Base-by-base conservation (phyloP, 92 coral and sea anemone genomes). In the Pocillopora grandis region DNA sequence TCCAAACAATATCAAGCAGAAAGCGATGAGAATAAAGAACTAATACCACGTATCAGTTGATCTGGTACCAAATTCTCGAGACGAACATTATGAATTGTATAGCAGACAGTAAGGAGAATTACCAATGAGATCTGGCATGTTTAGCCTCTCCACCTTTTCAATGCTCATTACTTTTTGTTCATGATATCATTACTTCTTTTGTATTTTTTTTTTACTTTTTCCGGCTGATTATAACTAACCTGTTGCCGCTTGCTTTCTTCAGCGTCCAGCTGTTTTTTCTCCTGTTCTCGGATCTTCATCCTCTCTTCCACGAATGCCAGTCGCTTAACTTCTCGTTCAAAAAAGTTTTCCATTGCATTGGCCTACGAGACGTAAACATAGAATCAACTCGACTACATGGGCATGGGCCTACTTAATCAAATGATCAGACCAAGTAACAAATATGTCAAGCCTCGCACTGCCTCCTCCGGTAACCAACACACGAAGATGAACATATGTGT, bases 311-410 rank as follows among this genome's bases (percentile, higher is more conserved):
- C 98, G 79, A 94, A 96, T 56, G 93, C 90, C 68, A 96, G 86
- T 56, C 99, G 94, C 80, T 90, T 94, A 12, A 96, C 96, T 84
- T 96, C 99, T 21, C 99, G 97, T 66, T 96, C 99, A 62, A 94
- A 96, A 77, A 96, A 92, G 89, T 96, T 96, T 69, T 96, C 99
- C 92, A 96, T 94, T 3, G 95, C 86, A 78, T 84, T 94, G 72
- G 94, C 95, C 98, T 92, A 77, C 13, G 74, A 65, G 66, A 71
- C 10, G 31, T 20, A 86, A 74, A 60, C 16, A 20, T 10, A 42
- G 16, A 10, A 57, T 66, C 35, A 63, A 64, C 20, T 27, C 15
- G 0, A 14, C 20, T 35, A 80, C 52, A 3, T 42, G 52, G 52
- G 52, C 49, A 42, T 23, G 27, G 52, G 52, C 52, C 52, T 42